Base-by-base conservation (phyloP, 2,888 invertebrate species). In the Xestia xanthographa region DNA sequence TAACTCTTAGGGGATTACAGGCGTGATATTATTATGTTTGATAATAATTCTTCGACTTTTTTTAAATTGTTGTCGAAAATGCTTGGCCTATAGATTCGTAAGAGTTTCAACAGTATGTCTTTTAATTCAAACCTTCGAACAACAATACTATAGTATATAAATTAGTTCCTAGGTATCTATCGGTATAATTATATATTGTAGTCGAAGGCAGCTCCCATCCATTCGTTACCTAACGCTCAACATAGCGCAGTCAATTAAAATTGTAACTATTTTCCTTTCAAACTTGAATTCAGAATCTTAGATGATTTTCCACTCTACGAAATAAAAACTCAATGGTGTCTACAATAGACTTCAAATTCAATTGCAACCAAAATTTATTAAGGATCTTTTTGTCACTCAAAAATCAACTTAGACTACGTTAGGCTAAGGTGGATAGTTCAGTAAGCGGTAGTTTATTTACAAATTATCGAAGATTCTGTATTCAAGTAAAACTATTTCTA, bases 181-280 rank as follows among this genome's bases (percentile, higher is more conserved):
- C 67, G 75, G 58, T 79, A 73, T 65, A 79, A 75, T 41, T 45
- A 75, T 60, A 75, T 60, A 58, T 68, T 72, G 56, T 80, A 86
- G 76, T 71, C 72, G 41, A 73, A 77, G 74, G 72, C 77, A 79
- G 72, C 76, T 81, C 68, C 66, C 43, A 80, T 79, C n/a, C 67
- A 50, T 73, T 73, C 50, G 26, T 82, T 73, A 80, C 53, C 41
- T 75, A 80, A 65, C 72, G 82, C 77, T 83, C 76, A 81, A 84
- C 63, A 63, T 77, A 87, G 81, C 77, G 73, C 85, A 83, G 89
- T 89, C 89, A 89, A 89, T 89, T 89, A 79, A 82, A 56, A 56
- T 81, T 82, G 56, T 69, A 75, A 77, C 53, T n/a, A 66, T 56
- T 62, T 60, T 69, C 20, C n/a, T 72, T 73, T 56, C 1, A 62